A percentile compares a stretch with the other conserved stretches of the same genome.
These are phyloP conservation scores for Callitettix versicolor DNA, from an alignment of 1,140 invertebrate genomes.

Conservation along the genomic window DNA sequence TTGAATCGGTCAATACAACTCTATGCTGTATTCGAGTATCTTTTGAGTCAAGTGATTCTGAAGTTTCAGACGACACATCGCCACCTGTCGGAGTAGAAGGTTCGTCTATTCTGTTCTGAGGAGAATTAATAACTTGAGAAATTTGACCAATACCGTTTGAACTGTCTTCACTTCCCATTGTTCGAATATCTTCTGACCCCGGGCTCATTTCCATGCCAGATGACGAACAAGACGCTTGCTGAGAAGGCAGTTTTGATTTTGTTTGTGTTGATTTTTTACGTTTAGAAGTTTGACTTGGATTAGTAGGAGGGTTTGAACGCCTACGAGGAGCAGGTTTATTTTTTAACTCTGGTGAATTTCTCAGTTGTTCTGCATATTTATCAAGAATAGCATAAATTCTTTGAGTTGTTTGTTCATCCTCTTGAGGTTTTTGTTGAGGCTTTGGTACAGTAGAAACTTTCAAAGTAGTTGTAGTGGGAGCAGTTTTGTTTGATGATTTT, in stretches of 20 bases:
- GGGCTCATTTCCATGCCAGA: constrained; percentile 27
- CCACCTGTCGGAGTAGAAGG: constrained; percentile 20
- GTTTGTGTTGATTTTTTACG: constrained; percentile 55
- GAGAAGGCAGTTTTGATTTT: constrained; percentile 41
- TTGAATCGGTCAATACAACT: constrained; percentile 19
- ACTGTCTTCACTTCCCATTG: constrained; percentile 27
- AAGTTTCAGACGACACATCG: constrained; percentile 21
- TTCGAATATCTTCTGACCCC: constrained; percentile 24
- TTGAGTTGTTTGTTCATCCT: constrained; percentile 71
- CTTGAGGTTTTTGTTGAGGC: constrained; percentile 62
- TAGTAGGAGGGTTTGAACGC: constrained; percentile 60
- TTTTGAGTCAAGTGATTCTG: constrained; percentile 22
- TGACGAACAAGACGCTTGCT: constrained; percentile 33
- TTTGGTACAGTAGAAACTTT: constrained; percentile 54
- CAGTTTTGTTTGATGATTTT: constrained; percentile 38
- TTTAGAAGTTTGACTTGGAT: constrained; percentile 56
- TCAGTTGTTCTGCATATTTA: constrained; percentile 66
- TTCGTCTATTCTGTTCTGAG: constrained; percentile 22
- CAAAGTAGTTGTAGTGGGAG: constrained; percentile 39
- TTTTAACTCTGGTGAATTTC: constrained; percentile 67
- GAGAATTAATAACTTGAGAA: constrained; percentile 37
- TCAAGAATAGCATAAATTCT: constrained; percentile 69
- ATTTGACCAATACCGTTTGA: constrained; percentile 28
- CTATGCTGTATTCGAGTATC: constrained; percentile 18
- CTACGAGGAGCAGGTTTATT: constrained; percentile 68